Base-by-base conservation (phyloP, 2,888 invertebrate species). In the Noctua janthina region DNA sequence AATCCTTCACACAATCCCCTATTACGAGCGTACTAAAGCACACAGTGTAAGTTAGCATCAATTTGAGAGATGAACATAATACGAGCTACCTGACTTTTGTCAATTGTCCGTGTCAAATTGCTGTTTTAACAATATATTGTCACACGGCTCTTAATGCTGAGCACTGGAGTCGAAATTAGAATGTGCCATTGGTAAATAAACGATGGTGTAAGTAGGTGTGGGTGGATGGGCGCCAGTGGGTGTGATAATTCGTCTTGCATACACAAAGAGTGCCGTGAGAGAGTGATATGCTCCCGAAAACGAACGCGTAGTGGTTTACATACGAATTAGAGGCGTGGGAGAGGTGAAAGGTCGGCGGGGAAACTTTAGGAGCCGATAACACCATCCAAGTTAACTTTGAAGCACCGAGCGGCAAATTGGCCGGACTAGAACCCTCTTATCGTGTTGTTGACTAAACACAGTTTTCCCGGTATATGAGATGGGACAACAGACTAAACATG, bases 201-300 rank as follows among this genome's bases (percentile, higher is more conserved):
- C 91, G 91, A 90, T 92, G 92, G 92, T 90, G 89, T 84, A 82
- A 89, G 91, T 90, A 86, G 92, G 92, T 92, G 93, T 93, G 90
- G 94, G 94, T 94, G 95, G 78, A 95, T 90, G 92, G 94, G 94
- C 95, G 96, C 94, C 93, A 90, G 95, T 96, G 95, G 96, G 96
- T 94, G 96, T 96, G 96, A 96, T 97, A 97, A 97, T 96, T 95
- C 95, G 93, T 93, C 93, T 92, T 90, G 95, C 94, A 96, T 93
- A 96, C 95, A 96, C 92, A 93, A 93, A 95, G 94, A 93, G 94
- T 95, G 94, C 95, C 96, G 96, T 96, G 96, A 95, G 96, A 95
- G 94, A 95, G 93, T 93, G 94, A 93, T 94, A 93, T 91, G 94
- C 95, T 95, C 95, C 96, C 96, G 95, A 95, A 96, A 95, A 91